Percentiles rank a stretch among this genome's conserved stretches.
phyloP scores from a whole-genome alignment of 2,888 invertebrate genomes.

The Pheosia gnoma region DNA sequence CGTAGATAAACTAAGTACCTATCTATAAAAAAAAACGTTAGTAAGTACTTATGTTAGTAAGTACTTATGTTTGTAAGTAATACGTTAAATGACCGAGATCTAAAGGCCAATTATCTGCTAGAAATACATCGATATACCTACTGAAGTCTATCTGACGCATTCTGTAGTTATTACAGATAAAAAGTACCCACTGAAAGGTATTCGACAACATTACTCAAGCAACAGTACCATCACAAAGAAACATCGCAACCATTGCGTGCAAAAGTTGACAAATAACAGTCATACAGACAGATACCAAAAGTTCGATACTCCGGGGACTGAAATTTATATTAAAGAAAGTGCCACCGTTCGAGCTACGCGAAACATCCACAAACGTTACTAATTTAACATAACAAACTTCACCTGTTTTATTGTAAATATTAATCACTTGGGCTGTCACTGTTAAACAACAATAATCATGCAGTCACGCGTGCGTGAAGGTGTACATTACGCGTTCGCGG shows the following conservation, averaged over 20 bases:
- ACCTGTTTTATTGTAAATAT: constrained; percentile 71
- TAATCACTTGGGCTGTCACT: constrained; percentile 74
- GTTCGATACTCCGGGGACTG: constrained; percentile 40
- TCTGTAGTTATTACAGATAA: background rate
- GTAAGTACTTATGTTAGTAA: no score
- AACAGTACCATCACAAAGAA: constrained; percentile 30
- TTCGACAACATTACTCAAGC: constrained; percentile 27
- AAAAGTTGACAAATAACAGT: constrained; percentile 44
- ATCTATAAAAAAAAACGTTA: no score
- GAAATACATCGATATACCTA: no score
- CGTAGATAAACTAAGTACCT: no score
- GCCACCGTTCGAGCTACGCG: constrained; percentile 46
- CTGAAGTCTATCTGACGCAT: no score
- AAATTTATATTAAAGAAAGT: constrained; percentile 62
- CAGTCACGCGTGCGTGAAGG: constrained; percentile 63
- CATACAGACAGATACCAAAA: constrained; percentile 38
- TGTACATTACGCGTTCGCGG: constrained; percentile 60
- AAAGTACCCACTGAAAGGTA: constrained; percentile 16
- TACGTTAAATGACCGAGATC: no score
- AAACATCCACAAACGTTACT: constrained; percentile 41
- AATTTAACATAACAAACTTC: constrained; percentile 59
- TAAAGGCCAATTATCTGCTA: no score
- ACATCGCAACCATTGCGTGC: constrained; percentile 33
- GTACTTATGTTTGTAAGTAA: no score
- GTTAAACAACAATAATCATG: constrained; percentile 64